A percentile compares a stretch with the other conserved stretches of the same genome.
These are phyloP conservation scores for Pristiophorus japonicus DNA, from an alignment of 2,113 vertebrate genomes.

Conservation along the genomic window DNA sequence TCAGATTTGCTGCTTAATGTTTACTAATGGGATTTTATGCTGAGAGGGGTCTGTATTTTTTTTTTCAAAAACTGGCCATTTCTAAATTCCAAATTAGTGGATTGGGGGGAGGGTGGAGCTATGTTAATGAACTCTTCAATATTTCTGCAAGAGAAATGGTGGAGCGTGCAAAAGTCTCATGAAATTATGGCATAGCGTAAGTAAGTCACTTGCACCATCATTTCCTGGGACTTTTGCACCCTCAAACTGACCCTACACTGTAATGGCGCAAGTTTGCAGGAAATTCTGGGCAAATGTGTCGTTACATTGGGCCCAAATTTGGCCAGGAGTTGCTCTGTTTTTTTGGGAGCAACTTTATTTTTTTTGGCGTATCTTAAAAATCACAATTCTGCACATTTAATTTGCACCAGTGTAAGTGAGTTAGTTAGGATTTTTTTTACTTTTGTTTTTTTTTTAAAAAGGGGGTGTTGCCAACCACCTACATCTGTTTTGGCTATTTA, in stretches of 20 bases:
- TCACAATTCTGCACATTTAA: too few relatives aligned
- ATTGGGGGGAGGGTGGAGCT: background rate
- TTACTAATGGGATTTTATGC: background rate
- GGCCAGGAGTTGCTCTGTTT: too few relatives aligned
- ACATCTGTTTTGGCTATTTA: too few relatives aligned
- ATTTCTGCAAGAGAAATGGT: background rate
- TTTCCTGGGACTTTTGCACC: background rate
- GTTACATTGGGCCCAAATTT: too few relatives aligned
- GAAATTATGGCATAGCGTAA: background rate
- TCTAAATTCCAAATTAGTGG: background rate
- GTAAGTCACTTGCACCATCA: too few relatives aligned
- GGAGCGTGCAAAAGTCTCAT: background rate
- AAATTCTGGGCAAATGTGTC: background rate
- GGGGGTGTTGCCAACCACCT: too few relatives aligned
- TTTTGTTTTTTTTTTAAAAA: too few relatives aligned
- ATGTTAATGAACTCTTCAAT: background rate
- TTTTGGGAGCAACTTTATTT: too few relatives aligned
- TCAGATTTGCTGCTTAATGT: background rate
- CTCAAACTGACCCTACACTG: too few relatives aligned
- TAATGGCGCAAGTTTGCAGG: background rate
- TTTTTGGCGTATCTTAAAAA: too few relatives aligned
- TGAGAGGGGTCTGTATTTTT: background rate
- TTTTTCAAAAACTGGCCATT: background rate
- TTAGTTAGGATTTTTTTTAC: too few relatives aligned
- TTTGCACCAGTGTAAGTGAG: too few relatives aligned